Base-by-base conservation (phyloP, 2,888 invertebrate species). In the Cephus runcator region DNA sequence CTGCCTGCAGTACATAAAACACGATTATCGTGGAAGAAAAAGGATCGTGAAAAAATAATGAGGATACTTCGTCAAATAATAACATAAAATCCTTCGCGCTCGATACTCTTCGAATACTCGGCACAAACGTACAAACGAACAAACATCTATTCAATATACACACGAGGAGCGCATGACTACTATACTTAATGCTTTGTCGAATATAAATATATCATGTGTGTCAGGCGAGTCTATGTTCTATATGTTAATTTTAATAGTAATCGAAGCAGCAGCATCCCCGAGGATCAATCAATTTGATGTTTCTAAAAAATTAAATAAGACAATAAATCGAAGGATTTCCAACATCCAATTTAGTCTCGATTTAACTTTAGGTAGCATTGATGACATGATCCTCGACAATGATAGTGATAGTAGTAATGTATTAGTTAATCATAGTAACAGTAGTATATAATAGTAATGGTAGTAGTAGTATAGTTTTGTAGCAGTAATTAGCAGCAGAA, bases 181-280 rank as follows among this genome's bases (percentile, higher is more conserved):
- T 73, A 73, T 34, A 34, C 76, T 69, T 84, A 69, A 84, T 84
- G 81, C 81, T 83, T 85, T 82, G 40, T 40, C 84, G 83, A 87
- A 88, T 88, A 88, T 88, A 88, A 88, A 88, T 88, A 88, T 88
- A 87, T 86, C 85, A 81, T 83, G 84, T 86, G 83, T 83, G 83
- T 82, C 80, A 77, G 79, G 81, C 80, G 81, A 82, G 15, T 40
- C 40, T 40, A 40, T 40, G 40, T 40, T 4, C 40, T 40, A 40
- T 15, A 40, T 79, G 73, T 40, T 40, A 40, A 40, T 40, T 4
- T 40, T 40, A 40, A 40, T 40, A 40, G 40, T 40, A 40, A 40
- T 40, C 40, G 4, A 40, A 40, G 40, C 40, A 40, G 40, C 40
- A 40, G 40, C 15, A 40, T 40, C 40, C 12, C 15, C 40, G 15